Percentiles rank a stretch among this genome's conserved stretches.
Conservation (phyloP, 2,888 invertebrate species). For the Cyrtodaria siliqua region DNA sequence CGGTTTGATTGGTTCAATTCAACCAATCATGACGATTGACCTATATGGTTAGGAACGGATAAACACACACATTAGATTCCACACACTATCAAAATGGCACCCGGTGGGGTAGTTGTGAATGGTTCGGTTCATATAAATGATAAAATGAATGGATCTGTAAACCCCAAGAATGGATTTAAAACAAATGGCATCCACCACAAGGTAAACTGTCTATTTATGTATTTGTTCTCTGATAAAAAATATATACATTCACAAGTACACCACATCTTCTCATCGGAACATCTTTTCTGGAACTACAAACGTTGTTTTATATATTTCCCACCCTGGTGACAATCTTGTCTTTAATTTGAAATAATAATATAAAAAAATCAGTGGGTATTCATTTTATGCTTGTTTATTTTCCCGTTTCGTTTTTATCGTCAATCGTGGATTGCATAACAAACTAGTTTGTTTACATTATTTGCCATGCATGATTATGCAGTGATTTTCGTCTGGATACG, state of each 20-base stretch:
- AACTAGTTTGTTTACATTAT: neutral
- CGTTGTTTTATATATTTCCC: too few relatives aligned
- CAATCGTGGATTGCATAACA: too few relatives aligned
- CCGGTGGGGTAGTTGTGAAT: conserved; percentile 46
- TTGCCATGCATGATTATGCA: conserved; percentile 8
- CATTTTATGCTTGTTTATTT: too few relatives aligned
- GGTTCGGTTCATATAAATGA: conserved; percentile 60
- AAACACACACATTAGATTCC: conserved; percentile 35
- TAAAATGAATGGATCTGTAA: conserved; percentile 63
- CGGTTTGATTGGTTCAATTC: conserved; percentile 21
- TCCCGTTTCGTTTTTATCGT: too few relatives aligned
- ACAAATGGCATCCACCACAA: conserved; percentile 68
- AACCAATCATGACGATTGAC: conserved; percentile 18
- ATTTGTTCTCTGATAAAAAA: too few relatives aligned
- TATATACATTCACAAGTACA: too few relatives aligned
- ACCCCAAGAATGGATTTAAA: conserved; percentile 69
- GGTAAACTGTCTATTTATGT: conserved; percentile 49
- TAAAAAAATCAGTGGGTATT: too few relatives aligned
- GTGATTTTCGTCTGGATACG: conserved; percentile 8
- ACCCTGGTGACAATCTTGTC: too few relatives aligned
- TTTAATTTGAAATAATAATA: too few relatives aligned
- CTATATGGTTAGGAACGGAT: conserved; percentile 36
- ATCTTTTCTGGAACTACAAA: too few relatives aligned
- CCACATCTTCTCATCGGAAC: too few relatives aligned
- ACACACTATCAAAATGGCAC: conserved; percentile 63